These are phyloP conservation scores for Brachyptera risi DNA, from an alignment of 2,888 invertebrate species.

Conservation along the genomic window DNA sequence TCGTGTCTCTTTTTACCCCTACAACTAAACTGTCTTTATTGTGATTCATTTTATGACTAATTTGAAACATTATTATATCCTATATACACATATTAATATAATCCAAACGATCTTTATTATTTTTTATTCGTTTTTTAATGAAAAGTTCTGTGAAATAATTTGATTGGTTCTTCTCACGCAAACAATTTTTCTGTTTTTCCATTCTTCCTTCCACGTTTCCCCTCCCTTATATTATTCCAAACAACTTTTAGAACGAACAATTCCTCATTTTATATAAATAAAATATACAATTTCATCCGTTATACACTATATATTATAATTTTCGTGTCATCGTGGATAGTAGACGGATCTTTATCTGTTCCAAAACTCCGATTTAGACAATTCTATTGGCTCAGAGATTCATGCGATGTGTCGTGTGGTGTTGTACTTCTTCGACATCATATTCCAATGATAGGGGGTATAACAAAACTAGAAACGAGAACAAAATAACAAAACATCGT, in stretches of 20 bases:
- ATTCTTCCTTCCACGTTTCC: not conserved
- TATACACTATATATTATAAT: not conserved
- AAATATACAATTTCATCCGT: not conserved
- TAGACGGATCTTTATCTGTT: not conserved
- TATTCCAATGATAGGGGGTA: too few species aligned
- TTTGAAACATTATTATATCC: not conserved
- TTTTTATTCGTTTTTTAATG: too few species aligned
- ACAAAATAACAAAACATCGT: too few species aligned
- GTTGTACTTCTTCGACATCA: not conserved
- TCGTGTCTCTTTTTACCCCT: too few species aligned
- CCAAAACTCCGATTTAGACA: too few species aligned
- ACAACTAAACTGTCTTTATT: too few species aligned
- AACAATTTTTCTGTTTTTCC: conserved; percentile 8
- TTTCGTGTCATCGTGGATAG: not conserved
- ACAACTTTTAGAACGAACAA: too few species aligned
- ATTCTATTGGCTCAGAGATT: not conserved
- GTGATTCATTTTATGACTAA: too few species aligned
- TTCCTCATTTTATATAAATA: not conserved
- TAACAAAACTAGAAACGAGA: too few species aligned
- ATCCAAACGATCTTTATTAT: too few species aligned
- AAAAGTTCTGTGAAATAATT: conserved; percentile 6
- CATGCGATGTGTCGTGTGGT: not conserved
- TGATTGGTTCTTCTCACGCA: conserved; percentile 24
- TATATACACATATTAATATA: not conserved
- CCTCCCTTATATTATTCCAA: too few species aligned